Percentiles rank a stretch among this genome's conserved stretches.
Evolutionary conservation across 2,888 invertebrate genomes (phyloP).

Genomic region (Synergus itoensis): DNA sequence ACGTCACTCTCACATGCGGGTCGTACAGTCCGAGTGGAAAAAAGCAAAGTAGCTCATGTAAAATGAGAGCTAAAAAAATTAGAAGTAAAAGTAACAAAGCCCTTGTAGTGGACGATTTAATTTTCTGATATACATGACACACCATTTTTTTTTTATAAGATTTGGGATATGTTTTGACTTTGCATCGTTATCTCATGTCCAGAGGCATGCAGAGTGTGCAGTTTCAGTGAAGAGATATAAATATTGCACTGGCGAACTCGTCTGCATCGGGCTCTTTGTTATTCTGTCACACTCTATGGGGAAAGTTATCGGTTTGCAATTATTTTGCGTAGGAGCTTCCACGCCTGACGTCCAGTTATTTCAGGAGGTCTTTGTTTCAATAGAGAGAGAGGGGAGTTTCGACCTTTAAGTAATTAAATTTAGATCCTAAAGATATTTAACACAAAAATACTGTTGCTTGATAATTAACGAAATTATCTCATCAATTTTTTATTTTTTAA

Average conservation of each 20-base stretch:
- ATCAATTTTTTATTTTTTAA: no score
- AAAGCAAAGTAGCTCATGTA: neutral
- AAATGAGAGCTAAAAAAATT: slow-evolving; percentile 43
- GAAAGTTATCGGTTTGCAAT: slow-evolving; percentile 75
- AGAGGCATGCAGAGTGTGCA: neutral
- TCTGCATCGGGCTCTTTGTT: slow-evolving; percentile 36
- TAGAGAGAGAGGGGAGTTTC: slow-evolving; percentile 8
- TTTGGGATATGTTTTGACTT: slow-evolving; percentile 19
- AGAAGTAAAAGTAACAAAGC: slow-evolving; percentile 31
- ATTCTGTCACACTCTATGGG: slow-evolving; percentile 29
- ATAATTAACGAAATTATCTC: neutral
- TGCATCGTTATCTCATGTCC: slow-evolving; percentile 29
- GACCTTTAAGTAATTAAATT: slow-evolving; percentile 3
- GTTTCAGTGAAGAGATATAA: slow-evolving; percentile 33
- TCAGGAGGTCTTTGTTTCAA: slow-evolving; percentile 40
- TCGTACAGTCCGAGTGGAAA: slow-evolving; percentile 67
- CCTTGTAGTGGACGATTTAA: slow-evolving; percentile 62
- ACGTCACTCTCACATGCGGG: slow-evolving; percentile 64
- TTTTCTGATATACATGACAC: slow-evolving; percentile 67
- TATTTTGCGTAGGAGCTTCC: slow-evolving; percentile 70
- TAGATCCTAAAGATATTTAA: neutral
- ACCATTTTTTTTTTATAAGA: slow-evolving; percentile 42
- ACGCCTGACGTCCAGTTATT: slow-evolving; percentile 28
- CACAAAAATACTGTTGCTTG: neutral
- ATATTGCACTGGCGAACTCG: slow-evolving; percentile 46